Evolutionary conservation across 2,113 vertebrate genomes (phyloP), one percentile per base, ranked within the genome.

Genomic region (Ursus arctos): DNA sequence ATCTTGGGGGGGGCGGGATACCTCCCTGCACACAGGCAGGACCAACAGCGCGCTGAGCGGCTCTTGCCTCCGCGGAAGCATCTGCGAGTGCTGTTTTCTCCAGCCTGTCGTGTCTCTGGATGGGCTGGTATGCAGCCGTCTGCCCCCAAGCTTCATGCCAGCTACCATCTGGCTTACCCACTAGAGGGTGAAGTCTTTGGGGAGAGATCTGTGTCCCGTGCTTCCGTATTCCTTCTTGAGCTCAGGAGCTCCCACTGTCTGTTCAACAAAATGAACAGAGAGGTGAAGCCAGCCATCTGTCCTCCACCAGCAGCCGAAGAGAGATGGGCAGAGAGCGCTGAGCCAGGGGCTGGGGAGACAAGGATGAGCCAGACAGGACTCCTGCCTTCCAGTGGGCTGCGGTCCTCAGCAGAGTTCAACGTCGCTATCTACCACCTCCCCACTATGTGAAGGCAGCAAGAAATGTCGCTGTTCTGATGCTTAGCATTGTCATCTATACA

Each of bases 1-100:
- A 98, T 99, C 98, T 98, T 89, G 93, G 95, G 95, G 33, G 24
- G 26, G 97, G 97, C 53, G 97, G 97, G 97, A 97, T 97, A 97
- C 93, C 97, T 97, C 97, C 97, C 97, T 93, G 92, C 96, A 96
- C 84, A 83, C 85, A 2, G 88, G 89, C n/a, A 4, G 97, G 91
- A 92, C 96, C 97, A 97, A 98, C 95, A 94, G 72, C 2, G 0
- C 82, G 0, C 84, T 77, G 92, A 97, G 97, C 92, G 61, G 88
- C 84, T 96, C 97, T 95, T 97, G 96, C 93, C 96, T 97, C 90
- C 1, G 3, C 85, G 8, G 21, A 96, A 80, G 88, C 88, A 63
- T 97, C 95, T 96, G 96, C 91, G 94, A 93, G 94, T 77, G 71
- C 95, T 65, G 89, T 72, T 89, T 98, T 76, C 87, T 47, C 49